A percentile compares a stretch with the other conserved stretches of the same genome.
Conservation (phyloP, 2,797 vertebrate genomes). For the Gouania willdenowi region DNA sequence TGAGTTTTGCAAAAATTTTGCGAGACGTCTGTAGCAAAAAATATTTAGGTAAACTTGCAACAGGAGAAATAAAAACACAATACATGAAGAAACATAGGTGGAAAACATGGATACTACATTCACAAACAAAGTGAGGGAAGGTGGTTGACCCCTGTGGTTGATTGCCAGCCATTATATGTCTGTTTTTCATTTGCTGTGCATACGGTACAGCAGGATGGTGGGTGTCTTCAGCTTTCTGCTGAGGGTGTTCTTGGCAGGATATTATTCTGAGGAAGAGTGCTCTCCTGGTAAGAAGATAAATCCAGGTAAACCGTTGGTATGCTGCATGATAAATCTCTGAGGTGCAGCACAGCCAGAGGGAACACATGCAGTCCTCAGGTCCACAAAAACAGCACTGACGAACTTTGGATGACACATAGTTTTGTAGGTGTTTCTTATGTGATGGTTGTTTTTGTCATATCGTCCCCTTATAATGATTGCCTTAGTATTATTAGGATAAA, state of each 20-base stretch:
- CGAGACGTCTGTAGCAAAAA: too few relatives aligned
- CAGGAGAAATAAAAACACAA: too few relatives aligned
- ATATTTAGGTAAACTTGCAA: too few relatives aligned
- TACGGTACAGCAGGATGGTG: conserved; percentile 16
- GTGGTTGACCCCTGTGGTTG: neutral
- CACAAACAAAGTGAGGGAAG: too few relatives aligned
- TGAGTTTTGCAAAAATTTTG: too few relatives aligned
- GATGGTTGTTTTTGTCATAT: conserved; percentile 34
- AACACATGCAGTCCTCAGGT: conserved; percentile 29
- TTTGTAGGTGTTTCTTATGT: conserved; percentile 1
- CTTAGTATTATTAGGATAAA: too few relatives aligned
- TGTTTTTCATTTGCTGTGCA: conserved; percentile 19
- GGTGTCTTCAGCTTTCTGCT: conserved; percentile 51
- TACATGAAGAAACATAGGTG: too few relatives aligned
- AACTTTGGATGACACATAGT: too few relatives aligned
- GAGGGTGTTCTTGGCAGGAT: conserved; percentile 67
- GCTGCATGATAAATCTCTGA: conserved; percentile 47
- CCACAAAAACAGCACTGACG: conserved; percentile 30
- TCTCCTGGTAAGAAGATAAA: conserved; percentile 61
- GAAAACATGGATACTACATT: too few relatives aligned
- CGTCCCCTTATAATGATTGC: conserved; percentile 34
- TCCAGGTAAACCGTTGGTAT: conserved; percentile 68
- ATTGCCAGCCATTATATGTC: conserved; percentile 1
- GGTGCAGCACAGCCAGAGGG: conserved; percentile 45
- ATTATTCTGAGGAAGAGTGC: conserved; percentile 57